Evolutionary conservation across 2,797 vertebrate species (phyloP), one percentile per base, ranked within the genome.

Genomic region (Anguilla obscura): DNA sequence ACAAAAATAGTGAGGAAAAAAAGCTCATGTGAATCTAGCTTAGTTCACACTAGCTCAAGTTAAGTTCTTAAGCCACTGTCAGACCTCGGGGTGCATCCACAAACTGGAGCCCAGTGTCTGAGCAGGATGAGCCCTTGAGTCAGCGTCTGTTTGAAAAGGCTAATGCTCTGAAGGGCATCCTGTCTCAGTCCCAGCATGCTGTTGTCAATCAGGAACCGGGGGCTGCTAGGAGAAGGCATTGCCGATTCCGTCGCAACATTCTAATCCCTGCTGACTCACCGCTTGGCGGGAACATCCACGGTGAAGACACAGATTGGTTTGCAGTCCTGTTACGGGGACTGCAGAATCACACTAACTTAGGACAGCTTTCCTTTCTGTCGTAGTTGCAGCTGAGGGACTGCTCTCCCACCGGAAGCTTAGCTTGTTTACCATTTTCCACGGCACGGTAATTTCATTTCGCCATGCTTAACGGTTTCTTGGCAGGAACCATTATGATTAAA

Each of bases 371-470:
- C 74, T 79, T 79, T 45, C 36, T 79, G 74, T 40, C 74, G 12
- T 79, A 79, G 74, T 7, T 21, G 33, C 74, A 79, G 33, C 74
- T 1, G 4, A 21, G 74, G 74, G 74, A 36, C 74, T 18, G 33
- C 33, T 45, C 74, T 79, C 33, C 74, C 74, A 3, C 74, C 16
- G 74, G 74, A 79, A 21, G 33, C 36, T 36, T 5, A 40, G 74
- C 74, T 79, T 79, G 74, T 79, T 79, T 79, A 79, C 74, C 74
- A 40, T 79, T 79, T 79, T 14, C 74, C 18, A 40, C 36, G 74
- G 33, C 33, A 16, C 33, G 14, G 74, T 79, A 79, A 79, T 79
- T 79, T 40, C 30, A 40, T 18, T 79, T 79, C 33, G 33, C 12
- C 36, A 79, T 79, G 69, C 27, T 40, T 79, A 16, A 40, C 74